Evolutionary conservation across 2,888 invertebrate genomes (phyloP).

Genomic region (Lacanobia wlatinum): DNA sequence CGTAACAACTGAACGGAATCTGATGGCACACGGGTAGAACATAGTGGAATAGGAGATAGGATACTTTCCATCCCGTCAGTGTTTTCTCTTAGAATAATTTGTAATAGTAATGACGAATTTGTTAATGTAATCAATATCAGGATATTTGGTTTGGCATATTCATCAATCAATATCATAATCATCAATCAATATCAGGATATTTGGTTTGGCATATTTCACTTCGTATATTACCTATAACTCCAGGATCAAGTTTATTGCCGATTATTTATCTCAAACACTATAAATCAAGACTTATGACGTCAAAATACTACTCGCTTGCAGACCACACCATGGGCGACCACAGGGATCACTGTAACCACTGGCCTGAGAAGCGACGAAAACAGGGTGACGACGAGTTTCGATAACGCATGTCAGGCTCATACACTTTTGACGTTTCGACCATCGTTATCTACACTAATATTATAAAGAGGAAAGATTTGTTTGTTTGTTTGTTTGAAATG

Average conservation of each 20-base stretch:
- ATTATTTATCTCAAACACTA: constrained; percentile 5
- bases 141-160: neutral
- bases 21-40: no score
- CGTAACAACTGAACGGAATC: no score
- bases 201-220: neutral
- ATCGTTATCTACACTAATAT: no score
- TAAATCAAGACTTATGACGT: constrained; percentile 16
- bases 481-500: no score
- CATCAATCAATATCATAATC: constrained; percentile 18
- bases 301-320: neutral
- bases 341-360: neutral
- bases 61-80: no score
- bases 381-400: neutral
- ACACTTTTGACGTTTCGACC: no score
- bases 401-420: no score
- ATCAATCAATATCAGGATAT: constrained; percentile 15
- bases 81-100: no score
- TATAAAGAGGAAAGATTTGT: no score
- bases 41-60: no score
- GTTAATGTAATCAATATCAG: neutral
- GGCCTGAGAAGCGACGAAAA: neutral
- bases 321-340: neutral
- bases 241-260: constrained; percentile 4
- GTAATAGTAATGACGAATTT: neutral
- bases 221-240: neutral